Conservation (phyloP, 2,113 vertebrate species). For the Rhinichthys klamathensis region DNA sequence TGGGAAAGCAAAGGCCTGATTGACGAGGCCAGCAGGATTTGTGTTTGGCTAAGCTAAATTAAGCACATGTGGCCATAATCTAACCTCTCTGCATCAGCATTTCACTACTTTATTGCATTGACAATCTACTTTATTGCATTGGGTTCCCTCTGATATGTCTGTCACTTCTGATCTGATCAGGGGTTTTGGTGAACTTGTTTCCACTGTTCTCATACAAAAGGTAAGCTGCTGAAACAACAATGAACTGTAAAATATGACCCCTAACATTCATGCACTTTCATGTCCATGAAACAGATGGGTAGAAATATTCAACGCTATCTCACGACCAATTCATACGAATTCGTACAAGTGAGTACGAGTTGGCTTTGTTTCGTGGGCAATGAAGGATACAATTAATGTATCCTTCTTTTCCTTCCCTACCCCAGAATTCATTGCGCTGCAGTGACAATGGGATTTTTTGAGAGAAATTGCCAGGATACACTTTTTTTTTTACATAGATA, state of each 20-base stretch:
- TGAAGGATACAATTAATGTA: no score
- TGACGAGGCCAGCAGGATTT: conserved; percentile 44
- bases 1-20: conserved; percentile 46
- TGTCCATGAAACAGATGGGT: neutral
- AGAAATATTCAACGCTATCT: no score
- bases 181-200: neutral
- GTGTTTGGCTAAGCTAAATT: conserved; percentile 58
- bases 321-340: no score
- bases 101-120: neutral
- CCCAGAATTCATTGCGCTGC: no score
- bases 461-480: no score
- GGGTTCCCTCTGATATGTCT: conserved; percentile 8
- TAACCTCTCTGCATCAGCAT: conserved; percentile 54
- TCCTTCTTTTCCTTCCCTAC: no score
- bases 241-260: neutral
- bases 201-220: conserved; percentile 16
- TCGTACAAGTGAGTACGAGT: no score
- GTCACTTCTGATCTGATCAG: conserved; percentile 35
- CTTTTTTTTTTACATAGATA: no score
- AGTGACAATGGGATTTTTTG: no score
- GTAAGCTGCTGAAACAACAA: conserved; percentile 14
- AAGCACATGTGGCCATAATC: conserved; percentile 55
- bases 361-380: no score
- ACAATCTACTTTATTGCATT: conserved; percentile 6
- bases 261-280: neutral